Conservation (phyloP, 2,888 invertebrate species). For the Tenodera sinensis region DNA sequence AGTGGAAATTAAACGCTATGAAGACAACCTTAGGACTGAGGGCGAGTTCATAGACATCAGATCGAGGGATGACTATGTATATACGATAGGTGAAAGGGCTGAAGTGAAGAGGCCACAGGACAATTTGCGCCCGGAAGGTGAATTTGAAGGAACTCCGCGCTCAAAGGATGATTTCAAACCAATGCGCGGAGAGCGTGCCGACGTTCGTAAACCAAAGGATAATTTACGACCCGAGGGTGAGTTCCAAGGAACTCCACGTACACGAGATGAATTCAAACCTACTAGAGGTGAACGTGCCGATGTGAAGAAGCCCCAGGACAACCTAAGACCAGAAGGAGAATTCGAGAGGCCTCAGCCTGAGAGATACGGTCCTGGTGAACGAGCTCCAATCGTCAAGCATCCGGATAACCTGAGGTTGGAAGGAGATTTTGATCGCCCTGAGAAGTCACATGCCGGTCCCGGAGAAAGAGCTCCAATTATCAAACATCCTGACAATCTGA, state of each 20-base stretch:
- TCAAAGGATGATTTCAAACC: slow-evolving; percentile 33
- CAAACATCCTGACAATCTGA: slow-evolving; percentile 60
- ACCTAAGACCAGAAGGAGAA: slow-evolving; percentile 45
- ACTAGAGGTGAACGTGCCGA: slow-evolving; percentile 34
- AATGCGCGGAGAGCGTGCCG: slow-evolving; percentile 44
- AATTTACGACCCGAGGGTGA: slow-evolving; percentile 53
- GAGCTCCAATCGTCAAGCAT: too few species aligned
- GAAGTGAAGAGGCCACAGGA: slow-evolving; percentile 40
- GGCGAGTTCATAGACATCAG: slow-evolving; percentile 53
- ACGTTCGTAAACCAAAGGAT: slow-evolving; percentile 40
- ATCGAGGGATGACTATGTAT: slow-evolving; percentile 47
- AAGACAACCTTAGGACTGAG: slow-evolving; percentile 54
- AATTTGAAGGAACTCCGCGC: slow-evolving; percentile 40
- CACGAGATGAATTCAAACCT: slow-evolving; percentile 24
- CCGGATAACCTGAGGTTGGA: too few species aligned
- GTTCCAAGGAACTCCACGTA: slow-evolving; percentile 40
- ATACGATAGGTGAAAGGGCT: slow-evolving; percentile 34
- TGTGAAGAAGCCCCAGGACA: slow-evolving; percentile 40
- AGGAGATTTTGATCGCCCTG: too few species aligned
- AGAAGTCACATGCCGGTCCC: too few species aligned
- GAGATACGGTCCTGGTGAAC: too few species aligned
- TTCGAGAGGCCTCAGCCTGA: too few species aligned
- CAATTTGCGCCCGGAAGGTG: slow-evolving; percentile 56
- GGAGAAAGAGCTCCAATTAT: slow-evolving; percentile 40
- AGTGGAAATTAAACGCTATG: slow-evolving; percentile 59